A percentile compares a stretch with the other conserved stretches of the same genome.
phyloP scores from a whole-genome alignment of 2,888 invertebrate genomes.

The Pemphredon lugubris region DNA sequence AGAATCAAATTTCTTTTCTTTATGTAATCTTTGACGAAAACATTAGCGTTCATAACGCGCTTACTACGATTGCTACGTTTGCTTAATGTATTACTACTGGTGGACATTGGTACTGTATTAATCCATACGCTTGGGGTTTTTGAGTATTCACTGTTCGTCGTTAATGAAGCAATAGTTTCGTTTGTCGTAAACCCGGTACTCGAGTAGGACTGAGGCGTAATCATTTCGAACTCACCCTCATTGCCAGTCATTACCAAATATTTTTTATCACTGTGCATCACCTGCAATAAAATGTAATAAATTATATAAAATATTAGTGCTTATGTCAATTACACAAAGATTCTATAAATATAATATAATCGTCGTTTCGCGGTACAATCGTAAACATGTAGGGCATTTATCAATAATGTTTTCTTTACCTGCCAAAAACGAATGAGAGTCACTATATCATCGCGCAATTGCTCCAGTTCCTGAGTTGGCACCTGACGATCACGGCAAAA shows the following conservation, averaged over 20 bases:
- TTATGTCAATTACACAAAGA: neutral
- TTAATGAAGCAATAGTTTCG: conserved; percentile 62
- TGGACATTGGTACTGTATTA: conserved; percentile 92
- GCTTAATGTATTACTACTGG: conserved; percentile 86
- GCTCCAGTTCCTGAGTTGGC: conserved; percentile 90
- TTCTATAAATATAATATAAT: neutral
- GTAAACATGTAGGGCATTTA: neutral
- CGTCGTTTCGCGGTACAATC: neutral
- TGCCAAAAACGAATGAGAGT: conserved; percentile 97
- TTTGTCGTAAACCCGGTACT: conserved; percentile 65
- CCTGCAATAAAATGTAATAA: conserved; percentile 47
- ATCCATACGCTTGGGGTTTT: conserved; percentile 91
- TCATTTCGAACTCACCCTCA: conserved; percentile 84
- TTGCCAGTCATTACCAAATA: conserved; percentile 92
- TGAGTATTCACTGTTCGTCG: conserved; percentile 72
- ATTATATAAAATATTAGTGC: neutral
- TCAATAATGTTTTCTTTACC: too few species aligned
- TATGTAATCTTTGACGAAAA: conserved; percentile 96
- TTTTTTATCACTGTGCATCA: conserved; percentile 96
- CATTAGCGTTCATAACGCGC: conserved; percentile 85
- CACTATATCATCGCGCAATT: conserved; percentile 93
- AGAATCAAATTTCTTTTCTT: conserved; percentile 96
- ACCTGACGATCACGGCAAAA: conserved; percentile 95
- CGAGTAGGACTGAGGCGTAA: conserved; percentile 72
- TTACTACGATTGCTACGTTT: conserved; percentile 90